Conservation (phyloP, 2,113 vertebrate species). For the Oncorhynchus masou region DNA sequence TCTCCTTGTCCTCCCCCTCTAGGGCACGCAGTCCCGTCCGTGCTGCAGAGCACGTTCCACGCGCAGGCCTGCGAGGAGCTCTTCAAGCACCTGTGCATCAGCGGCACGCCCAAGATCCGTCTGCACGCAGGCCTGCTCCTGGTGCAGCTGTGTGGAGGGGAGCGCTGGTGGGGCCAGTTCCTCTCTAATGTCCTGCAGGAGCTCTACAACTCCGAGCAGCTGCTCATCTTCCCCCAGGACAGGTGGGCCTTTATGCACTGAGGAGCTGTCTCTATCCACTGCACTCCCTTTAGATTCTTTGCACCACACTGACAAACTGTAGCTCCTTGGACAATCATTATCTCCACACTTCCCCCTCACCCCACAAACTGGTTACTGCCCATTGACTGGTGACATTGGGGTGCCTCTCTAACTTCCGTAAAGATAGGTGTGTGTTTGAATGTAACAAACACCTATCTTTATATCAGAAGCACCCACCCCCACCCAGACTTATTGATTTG, state of each 20-base stretch:
- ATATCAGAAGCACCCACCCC: not conserved
- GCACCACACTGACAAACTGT: too few species aligned
- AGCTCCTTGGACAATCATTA: too few species aligned
- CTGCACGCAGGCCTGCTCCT: constrained; percentile 92
- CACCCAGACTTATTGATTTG: not conserved
- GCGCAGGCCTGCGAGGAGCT: constrained; percentile 96
- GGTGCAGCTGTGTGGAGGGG: constrained; percentile 94
- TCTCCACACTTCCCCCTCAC: not conserved
- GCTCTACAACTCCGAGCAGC: constrained; percentile 96
- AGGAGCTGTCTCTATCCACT: not conserved
- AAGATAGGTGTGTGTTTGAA: not conserved
- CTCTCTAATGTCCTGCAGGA: constrained; percentile 97
- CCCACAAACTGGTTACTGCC: not conserved
- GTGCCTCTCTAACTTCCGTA: not conserved
- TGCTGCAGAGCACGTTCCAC: constrained; percentile 94
- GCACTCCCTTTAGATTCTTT: not conserved
- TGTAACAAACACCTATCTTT: too few species aligned
- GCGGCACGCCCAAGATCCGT: constrained; percentile 95
- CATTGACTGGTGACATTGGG: not conserved
- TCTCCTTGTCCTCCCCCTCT: not conserved
- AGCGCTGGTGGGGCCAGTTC: constrained; percentile 99
- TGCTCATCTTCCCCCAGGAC: constrained; percentile 98
- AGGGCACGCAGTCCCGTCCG: constrained; percentile 93
- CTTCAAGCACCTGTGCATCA: constrained; percentile 98
- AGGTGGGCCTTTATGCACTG: constrained; percentile 69